phyloP scores from a whole-genome alignment of 2,888 invertebrate genomes.

The Drymonia ruficornis region DNA sequence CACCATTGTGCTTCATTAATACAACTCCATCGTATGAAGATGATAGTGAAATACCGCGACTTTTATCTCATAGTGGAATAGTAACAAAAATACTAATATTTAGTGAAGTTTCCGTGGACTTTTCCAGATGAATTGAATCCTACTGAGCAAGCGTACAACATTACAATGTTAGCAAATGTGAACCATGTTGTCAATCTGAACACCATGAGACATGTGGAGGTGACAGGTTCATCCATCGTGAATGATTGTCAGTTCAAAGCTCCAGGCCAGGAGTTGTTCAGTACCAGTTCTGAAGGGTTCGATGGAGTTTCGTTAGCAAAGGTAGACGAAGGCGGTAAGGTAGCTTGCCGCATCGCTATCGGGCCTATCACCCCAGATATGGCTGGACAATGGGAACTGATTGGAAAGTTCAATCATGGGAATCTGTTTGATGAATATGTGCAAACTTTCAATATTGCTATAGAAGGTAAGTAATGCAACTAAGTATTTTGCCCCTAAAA shows the following conservation, averaged over 20 bases:
- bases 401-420: slow-evolving; percentile 49
- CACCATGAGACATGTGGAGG: slow-evolving; percentile 26
- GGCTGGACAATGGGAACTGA: slow-evolving; percentile 49
- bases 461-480: slow-evolving; percentile 44
- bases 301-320: slow-evolving; percentile 35
- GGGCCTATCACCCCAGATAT: slow-evolving; percentile 41
- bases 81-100: too few species aligned
- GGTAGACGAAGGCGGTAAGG: slow-evolving; percentile 9
- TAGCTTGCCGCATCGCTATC: slow-evolving; percentile 39
- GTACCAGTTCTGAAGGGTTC: slow-evolving; percentile 8
- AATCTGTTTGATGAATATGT: slow-evolving; percentile 38
- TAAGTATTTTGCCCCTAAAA: too few species aligned
- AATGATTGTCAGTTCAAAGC: slow-evolving; percentile 40
- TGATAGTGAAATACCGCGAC: too few species aligned
- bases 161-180: slow-evolving; percentile 31
- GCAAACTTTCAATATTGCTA: slow-evolving; percentile 37
- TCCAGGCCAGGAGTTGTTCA: slow-evolving; percentile 35
- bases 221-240: slow-evolving; percentile 30
- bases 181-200: slow-evolving; percentile 41
- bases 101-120: not conserved
- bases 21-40: too few species aligned
- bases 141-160: slow-evolving; percentile 50
- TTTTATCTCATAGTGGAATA: too few species aligned
- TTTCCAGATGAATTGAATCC: slow-evolving; percentile 47
- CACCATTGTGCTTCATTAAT: too few species aligned